Evolutionary conservation across 2,113 vertebrate genomes (phyloP).

Genomic region (Labrus mixtus): DNA sequence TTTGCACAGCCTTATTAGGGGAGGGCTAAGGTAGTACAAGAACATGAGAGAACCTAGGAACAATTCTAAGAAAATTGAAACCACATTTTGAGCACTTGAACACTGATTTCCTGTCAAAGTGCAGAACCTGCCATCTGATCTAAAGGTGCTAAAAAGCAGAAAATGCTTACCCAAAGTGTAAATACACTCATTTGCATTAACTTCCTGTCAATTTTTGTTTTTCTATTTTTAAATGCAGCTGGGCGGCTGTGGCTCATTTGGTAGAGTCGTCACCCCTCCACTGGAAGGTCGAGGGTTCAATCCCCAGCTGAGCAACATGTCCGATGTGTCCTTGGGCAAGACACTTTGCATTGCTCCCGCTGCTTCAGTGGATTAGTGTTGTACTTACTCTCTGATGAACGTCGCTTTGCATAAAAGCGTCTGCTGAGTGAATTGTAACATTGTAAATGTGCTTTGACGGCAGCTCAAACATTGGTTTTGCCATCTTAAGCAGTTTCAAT

Average conservation of each 20-base stretch:
- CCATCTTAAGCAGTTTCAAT: background rate
- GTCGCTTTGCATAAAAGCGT: too few species aligned
- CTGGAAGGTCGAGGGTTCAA: too few species aligned
- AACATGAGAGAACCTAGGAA: background rate
- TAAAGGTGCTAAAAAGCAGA: background rate
- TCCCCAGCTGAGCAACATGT: too few species aligned
- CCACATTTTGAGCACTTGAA: background rate
- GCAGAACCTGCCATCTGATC: background rate
- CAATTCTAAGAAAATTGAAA: background rate
- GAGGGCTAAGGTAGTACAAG: background rate
- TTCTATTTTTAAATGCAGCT: too few species aligned
- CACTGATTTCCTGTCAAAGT: background rate
- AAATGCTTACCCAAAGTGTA: background rate
- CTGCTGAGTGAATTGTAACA: too few species aligned
- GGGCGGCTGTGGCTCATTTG: too few species aligned
- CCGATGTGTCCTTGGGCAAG: too few species aligned
- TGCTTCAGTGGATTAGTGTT: too few species aligned
- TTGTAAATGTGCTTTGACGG: background rate
- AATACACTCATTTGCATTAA: background rate
- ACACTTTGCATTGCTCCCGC: too few species aligned
- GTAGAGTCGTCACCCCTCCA: too few species aligned
- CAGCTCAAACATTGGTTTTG: background rate
- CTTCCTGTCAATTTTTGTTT: conserved; percentile 9
- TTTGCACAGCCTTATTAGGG: background rate
- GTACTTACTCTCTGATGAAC: too few species aligned